Evolutionary conservation across 1,140 invertebrate species (phyloP).

Genomic region (Colletes latitarsis): DNA sequence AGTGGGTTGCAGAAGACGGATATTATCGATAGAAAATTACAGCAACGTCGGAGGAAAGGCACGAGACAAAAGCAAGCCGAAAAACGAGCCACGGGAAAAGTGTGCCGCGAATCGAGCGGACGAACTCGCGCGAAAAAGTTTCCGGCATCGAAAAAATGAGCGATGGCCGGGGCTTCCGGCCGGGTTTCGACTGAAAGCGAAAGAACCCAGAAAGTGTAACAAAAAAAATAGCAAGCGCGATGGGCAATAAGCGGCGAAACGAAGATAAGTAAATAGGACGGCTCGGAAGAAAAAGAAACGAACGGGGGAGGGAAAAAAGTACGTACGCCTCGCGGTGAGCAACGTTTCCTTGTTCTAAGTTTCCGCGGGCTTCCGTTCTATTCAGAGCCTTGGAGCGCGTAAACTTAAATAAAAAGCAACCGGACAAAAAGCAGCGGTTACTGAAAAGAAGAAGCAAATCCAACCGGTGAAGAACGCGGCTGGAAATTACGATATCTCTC

Average conservation of each 20-base stretch:
- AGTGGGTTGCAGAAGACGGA: no score
- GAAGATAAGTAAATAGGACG: conserved; percentile 49
- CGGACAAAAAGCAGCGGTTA: neutral
- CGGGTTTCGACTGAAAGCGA: conserved; percentile 1
- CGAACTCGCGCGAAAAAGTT: conserved; percentile 17
- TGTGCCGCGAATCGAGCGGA: conserved; percentile 4
- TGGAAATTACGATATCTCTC: neutral
- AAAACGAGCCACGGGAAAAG: neutral
- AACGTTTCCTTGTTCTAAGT: conserved; percentile 15
- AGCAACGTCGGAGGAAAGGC: neutral
- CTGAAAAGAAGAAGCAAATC: neutral
- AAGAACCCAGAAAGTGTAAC: neutral
- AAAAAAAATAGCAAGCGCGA: neutral
- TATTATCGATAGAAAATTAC: neutral
- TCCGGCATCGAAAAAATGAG: conserved; percentile 21
- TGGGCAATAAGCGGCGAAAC: conserved; percentile 17
- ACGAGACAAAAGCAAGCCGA: neutral
- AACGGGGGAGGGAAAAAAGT: neutral
- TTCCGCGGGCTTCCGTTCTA: neutral
- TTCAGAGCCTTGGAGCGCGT: neutral
- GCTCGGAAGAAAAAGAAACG: neutral
- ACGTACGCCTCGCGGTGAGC: no score
- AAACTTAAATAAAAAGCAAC: conserved; percentile 17
- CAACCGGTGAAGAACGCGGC: neutral
- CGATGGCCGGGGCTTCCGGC: neutral